These are phyloP conservation scores for Dinothrombium tinctorium DNA, from an alignment of 1,140 invertebrate species.

Conservation along the genomic window DNA sequence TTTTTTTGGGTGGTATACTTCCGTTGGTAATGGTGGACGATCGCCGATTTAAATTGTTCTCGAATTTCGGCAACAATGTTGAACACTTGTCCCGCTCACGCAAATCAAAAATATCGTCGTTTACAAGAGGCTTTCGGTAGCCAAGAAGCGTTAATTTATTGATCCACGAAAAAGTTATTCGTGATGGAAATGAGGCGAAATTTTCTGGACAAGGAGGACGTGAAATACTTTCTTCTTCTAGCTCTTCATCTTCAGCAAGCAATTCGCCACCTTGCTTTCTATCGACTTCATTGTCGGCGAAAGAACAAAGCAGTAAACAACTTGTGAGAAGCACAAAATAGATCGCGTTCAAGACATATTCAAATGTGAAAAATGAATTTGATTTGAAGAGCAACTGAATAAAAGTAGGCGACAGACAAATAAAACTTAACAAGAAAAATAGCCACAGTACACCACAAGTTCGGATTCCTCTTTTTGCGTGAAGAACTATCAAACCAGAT, in stretches of 20 bases:
- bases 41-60: no score
- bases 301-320: neutral
- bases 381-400: neutral
- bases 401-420: neutral
- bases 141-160: constrained; percentile 24
- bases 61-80: no score
- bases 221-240: neutral
- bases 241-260: neutral
- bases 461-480: neutral
- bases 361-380: neutral
- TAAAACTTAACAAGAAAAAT: neutral
- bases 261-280: no score
- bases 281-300: neutral
- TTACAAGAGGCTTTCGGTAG: constrained; percentile 5
- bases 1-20: constrained; percentile 1
- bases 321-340: neutral
- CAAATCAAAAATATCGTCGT: constrained; percentile 4
- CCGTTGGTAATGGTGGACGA: no score
- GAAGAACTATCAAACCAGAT: no score
- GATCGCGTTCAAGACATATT: neutral
- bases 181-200: constrained; percentile 60
- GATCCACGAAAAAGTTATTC: constrained; percentile 76
- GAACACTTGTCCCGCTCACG: no score
- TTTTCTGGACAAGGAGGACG: constrained; percentile 37
- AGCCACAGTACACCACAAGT: neutral